These are phyloP conservation scores for Perognathus longimembris DNA, from an alignment of 2,113 vertebrate species.

Conservation along the genomic window DNA sequence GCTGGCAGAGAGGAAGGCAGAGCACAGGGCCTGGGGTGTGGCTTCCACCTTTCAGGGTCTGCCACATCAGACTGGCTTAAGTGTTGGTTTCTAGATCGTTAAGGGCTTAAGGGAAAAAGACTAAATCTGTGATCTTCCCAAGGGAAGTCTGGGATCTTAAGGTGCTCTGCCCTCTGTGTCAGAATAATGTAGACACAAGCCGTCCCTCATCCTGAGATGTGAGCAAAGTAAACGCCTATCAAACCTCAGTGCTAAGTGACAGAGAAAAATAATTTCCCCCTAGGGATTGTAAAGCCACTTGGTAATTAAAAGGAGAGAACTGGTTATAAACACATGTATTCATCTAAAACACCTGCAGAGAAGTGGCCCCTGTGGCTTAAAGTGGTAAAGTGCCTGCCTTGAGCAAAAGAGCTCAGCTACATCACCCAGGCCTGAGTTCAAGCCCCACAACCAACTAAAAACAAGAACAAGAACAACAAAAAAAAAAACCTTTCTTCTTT, in stretches of 20 bases:
- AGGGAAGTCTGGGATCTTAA: neutral
- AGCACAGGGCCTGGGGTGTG: neutral
- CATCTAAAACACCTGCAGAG: slow-evolving; percentile 1
- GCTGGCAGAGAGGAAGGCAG: neutral
- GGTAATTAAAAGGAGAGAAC: slow-evolving; percentile 32
- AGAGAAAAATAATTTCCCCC: neutral
- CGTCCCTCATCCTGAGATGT: neutral
- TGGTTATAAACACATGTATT: slow-evolving; percentile 10
- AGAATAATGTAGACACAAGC: neutral
- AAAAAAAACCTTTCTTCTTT: no score
- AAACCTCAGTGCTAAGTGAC: neutral
- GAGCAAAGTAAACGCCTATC: neutral
- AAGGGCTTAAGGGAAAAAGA: neutral
- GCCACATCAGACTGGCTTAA: neutral
- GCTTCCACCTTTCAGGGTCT: neutral
- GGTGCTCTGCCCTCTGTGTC: neutral
- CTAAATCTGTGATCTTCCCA: neutral
- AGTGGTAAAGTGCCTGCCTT: no score
- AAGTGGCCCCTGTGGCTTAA: no score
- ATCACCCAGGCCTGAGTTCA: no score
- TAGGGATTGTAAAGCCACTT: slow-evolving; percentile 42
- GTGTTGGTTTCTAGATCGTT: neutral
- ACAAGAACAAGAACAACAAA: no score
- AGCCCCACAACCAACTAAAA: no score
- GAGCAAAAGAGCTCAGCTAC: no score